phyloP scores from a whole-genome alignment of 2,113 vertebrate genomes.

The Alces alces region DNA sequence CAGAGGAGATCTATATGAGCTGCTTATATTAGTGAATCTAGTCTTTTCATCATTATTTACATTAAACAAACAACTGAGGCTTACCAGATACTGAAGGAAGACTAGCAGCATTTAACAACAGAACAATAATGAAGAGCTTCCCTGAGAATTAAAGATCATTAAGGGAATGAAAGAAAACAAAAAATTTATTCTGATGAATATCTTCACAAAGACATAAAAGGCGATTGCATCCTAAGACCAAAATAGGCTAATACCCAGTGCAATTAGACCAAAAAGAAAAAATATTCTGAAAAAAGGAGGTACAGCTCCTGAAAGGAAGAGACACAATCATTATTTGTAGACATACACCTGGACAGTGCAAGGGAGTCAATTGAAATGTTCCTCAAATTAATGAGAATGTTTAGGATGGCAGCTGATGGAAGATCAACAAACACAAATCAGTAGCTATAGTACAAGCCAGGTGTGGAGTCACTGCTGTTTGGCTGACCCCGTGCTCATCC shows the following conservation, averaged over 20 bases:
- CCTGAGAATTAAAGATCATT: neutral
- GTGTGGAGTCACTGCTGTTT: neutral
- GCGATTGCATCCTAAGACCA: neutral
- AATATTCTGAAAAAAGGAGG: neutral
- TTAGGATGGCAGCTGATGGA: neutral
- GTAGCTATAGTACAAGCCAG: neutral
- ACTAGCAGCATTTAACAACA: slow-evolving; percentile 1
- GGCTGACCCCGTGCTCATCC: neutral
- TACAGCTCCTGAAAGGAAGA: neutral
- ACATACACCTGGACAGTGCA: neutral
- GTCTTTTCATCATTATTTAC: neutral
- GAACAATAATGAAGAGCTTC: neutral
- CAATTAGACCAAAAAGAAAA: neutral
- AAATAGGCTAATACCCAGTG: neutral
- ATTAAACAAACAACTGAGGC: neutral
- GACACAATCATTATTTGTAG: neutral
- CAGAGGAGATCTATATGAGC: neutral
- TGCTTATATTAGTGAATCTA: neutral
- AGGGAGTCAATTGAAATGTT: neutral
- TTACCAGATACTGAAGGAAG: slow-evolving; percentile 8
- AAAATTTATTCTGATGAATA: neutral
- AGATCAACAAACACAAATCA: neutral
- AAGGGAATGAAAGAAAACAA: neutral
- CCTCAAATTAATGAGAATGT: neutral
- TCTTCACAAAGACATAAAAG: slow-evolving; percentile 19